Evolutionary conservation across 64 coral and sea anemone genomes (phyloP).

Genomic region (Stichodactyla helianthus): DNA sequence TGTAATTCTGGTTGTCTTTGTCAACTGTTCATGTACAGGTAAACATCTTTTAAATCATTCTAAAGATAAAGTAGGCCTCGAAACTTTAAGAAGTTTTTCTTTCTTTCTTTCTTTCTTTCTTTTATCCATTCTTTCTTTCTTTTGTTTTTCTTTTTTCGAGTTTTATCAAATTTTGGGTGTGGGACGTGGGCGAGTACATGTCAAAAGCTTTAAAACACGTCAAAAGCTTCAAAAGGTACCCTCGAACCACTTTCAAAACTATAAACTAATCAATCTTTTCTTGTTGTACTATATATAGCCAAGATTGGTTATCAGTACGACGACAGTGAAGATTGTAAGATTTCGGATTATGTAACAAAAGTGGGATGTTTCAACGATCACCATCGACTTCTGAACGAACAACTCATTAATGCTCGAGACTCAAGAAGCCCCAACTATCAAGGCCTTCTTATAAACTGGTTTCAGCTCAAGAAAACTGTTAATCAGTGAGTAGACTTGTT

Average conservation of each 20-base stretch:
- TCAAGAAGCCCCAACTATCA: background rate
- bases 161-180: too few relatives aligned
- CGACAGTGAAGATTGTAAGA: background rate
- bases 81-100: background rate
- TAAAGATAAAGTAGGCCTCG: too few relatives aligned
- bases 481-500: background rate
- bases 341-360: background rate
- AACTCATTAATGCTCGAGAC: background rate
- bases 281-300: background rate
- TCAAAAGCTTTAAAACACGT: too few relatives aligned
- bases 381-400: background rate
- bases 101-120: background rate
- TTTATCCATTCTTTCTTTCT: background rate
- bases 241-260: background rate
- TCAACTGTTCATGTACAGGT: background rate
- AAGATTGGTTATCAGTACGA: background rate
- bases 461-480: background rate
- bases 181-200: too few relatives aligned
- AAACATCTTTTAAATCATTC: background rate
- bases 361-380: background rate
- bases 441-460: background rate
- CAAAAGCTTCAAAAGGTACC: too few relatives aligned
- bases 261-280: background rate
- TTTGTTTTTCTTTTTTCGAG: too few relatives aligned
- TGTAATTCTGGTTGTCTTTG: background rate